A percentile compares a stretch with the other conserved stretches of the same genome.
Conservation (phyloP, 2,888 invertebrate species). For the Nymphalis c-album region DNA sequence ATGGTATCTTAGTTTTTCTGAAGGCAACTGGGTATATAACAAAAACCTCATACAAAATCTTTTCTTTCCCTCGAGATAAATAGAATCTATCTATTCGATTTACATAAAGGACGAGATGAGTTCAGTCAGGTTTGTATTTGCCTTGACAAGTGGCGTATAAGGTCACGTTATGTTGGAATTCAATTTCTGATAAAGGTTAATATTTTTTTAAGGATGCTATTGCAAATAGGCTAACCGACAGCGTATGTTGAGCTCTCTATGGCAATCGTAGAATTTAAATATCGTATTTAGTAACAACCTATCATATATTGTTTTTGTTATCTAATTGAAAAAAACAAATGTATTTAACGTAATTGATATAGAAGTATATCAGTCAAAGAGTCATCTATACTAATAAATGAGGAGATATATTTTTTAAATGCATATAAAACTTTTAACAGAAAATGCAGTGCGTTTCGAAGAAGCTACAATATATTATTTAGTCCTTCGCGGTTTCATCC, state of each 20-base stretch:
- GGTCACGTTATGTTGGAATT: conserved; percentile 32
- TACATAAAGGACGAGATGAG: conserved; percentile 53
- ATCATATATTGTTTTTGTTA: too few relatives aligned
- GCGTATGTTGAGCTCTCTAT: neutral
- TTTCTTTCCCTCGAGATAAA: conserved; percentile 41
- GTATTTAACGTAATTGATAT: too few relatives aligned
- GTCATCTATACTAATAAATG: too few relatives aligned
- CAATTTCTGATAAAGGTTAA: conserved; percentile 32
- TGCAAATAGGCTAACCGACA: neutral
- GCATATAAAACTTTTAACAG: too few relatives aligned
- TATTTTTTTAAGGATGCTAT: neutral
- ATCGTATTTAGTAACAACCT: too few relatives aligned
- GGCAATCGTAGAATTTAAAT: too few relatives aligned
- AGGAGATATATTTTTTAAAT: too few relatives aligned
- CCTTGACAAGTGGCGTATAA: conserved; percentile 39
- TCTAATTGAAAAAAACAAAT: too few relatives aligned
- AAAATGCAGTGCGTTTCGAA: too few relatives aligned
- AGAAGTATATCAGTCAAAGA: too few relatives aligned
- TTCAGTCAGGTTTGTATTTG: conserved; percentile 42
- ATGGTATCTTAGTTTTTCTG: conserved; percentile 26
- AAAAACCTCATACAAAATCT: conserved; percentile 15
- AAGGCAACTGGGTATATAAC: conserved; percentile 25
- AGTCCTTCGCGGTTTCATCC: too few relatives aligned
- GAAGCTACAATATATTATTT: too few relatives aligned
- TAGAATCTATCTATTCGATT: conserved; percentile 51